Percentiles rank a stretch among this genome's conserved stretches.
phyloP scores from a whole-genome alignment of 2,888 invertebrate species.

The Sympetrum striolatum region DNA sequence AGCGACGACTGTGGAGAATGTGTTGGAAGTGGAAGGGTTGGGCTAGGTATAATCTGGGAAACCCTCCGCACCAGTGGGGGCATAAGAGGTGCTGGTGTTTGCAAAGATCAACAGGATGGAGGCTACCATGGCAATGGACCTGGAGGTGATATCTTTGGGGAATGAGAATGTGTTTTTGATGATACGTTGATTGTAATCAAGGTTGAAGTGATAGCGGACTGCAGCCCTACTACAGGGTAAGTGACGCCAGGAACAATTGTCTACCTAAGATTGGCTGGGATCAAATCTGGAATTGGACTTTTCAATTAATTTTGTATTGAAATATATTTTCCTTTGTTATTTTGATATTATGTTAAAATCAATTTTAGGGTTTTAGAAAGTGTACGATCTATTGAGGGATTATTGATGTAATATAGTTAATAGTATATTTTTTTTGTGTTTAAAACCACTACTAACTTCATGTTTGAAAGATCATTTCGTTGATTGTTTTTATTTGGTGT shows the following conservation, averaged over 20 bases:
- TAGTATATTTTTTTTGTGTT: too few species aligned
- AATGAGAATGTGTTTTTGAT: conserved; percentile 53
- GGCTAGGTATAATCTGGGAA: neutral
- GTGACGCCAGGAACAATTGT: conserved; percentile 81
- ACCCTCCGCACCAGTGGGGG: conserved; percentile 10
- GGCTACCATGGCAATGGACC: conserved; percentile 26
- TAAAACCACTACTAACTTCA: too few species aligned
- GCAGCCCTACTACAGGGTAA: conserved; percentile 85
- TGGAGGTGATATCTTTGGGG: neutral
- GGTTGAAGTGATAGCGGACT: conserved; percentile 91
- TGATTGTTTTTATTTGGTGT: too few species aligned
- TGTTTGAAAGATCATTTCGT: too few species aligned
- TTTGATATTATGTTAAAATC: too few species aligned
- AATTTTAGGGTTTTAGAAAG: too few species aligned
- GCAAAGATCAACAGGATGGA: conserved; percentile 24
- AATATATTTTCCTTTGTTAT: too few species aligned
- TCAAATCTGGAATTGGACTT: neutral
- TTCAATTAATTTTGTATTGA: too few species aligned
- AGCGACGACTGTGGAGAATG: conserved; percentile 12
- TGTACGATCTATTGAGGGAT: too few species aligned
- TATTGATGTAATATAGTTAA: too few species aligned
- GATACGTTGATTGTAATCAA: conserved; percentile 81
- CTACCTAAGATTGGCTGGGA: conserved; percentile 71
- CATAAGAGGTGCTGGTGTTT: conserved; percentile 3
- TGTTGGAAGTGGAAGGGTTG: neutral